Base-by-base conservation (phyloP, 2,797 vertebrate genomes). In the Yasuhikotakia modesta region DNA sequence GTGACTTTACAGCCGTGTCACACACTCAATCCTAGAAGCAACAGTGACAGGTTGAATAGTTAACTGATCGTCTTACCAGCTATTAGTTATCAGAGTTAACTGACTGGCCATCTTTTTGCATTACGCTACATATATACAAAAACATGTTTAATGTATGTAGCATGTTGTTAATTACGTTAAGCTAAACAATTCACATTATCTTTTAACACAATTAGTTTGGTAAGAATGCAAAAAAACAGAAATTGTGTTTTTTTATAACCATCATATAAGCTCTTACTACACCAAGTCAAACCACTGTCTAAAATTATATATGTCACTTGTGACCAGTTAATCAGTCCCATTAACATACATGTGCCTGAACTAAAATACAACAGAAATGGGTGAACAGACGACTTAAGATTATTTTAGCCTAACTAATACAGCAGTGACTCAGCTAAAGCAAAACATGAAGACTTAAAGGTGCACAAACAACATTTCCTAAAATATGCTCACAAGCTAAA, bases 1-100 rank as follows among this genome's bases (percentile, higher is more conserved):
- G 66, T 39, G 66, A 30, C 30, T 52, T 63, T 52, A 77, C 45
- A 70, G 43, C n/a, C 13, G 35, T 27, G 48, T 45, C 70, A 73
- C 32, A 5, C 35, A 52, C n/a, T 55, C 64, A 73, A 67, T 24
- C 27, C 67, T 52, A 60, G 52, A 64, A 70, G 39, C 1, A 4
- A 45, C 19, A 58, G 43, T 30, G 60, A 19, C 19, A 32, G 22
- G 53, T 39, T 66, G 35, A 24, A 39, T 35, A 6, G 61, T 73
- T 81, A 81, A 81, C 63, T 32, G 7, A 21, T 22, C 60, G 77
- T 3, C 22, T 46, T 43, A 43, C n/a, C n/a, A 43, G 39, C n/a
- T n/a, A n/a, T n/a, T n/a, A 43, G 39, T 43, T 43, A 43, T 10
- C 39, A 43, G 35, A 39, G 39, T 43, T 43, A 43, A 43, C 8